Evolutionary conservation across 35 echinoderm and acorn worm species (phyloP).

Genomic region (Lytechinus pictus): DNA sequence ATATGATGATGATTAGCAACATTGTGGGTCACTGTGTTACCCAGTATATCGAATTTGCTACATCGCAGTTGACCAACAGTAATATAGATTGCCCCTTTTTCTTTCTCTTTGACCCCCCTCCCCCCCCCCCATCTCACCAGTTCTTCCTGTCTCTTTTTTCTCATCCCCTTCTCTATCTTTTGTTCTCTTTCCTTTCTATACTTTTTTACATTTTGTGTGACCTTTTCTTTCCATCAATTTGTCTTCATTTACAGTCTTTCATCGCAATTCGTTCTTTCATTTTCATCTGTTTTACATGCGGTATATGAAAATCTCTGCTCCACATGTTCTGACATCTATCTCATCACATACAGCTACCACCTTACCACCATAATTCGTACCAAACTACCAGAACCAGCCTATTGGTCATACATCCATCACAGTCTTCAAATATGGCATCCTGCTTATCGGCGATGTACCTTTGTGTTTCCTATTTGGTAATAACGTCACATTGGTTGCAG

Average conservation of each 20-base stretch:
- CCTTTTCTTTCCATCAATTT: not conserved
- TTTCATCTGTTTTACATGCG: not conserved
- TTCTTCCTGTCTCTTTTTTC: not conserved
- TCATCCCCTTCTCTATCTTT: not conserved
- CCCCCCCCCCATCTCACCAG: too few species aligned
- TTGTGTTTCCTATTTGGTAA: conserved; percentile 5
- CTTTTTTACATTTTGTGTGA: not conserved
- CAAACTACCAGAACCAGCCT: not conserved
- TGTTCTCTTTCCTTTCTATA: not conserved
- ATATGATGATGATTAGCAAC: too few species aligned
- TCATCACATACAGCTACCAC: not conserved
- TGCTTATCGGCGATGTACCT: not conserved
- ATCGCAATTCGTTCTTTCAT: not conserved
- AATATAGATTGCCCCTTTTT: too few species aligned
- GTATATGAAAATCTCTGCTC: not conserved
- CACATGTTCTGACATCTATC: not conserved
- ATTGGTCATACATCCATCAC: not conserved
- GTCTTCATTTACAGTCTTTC: not conserved
- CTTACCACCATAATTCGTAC: not conserved
- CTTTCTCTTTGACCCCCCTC: too few species aligned
- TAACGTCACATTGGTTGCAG: not conserved
- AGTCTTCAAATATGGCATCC: not conserved
- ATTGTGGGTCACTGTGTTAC: too few species aligned
- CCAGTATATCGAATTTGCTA: too few species aligned
- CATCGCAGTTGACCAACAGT: too few species aligned